Evolutionary conservation across 2,113 vertebrate genomes (phyloP).

Genomic region (Aptenodytes forsteri): DNA sequence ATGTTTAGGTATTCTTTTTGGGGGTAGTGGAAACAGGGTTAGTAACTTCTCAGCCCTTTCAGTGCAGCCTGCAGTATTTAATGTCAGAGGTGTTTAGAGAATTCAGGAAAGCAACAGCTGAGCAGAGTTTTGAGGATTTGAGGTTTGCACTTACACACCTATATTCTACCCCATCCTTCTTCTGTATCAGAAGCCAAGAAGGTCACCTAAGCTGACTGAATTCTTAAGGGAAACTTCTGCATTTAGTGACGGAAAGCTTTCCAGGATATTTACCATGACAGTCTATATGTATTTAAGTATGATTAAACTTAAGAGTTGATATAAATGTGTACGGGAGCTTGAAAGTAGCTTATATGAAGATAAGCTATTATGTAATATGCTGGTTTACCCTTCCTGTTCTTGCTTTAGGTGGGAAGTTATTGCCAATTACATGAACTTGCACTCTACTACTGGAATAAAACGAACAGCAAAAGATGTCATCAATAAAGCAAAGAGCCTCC

Average conservation of each 20-base stretch:
- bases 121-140: background rate
- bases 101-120: background rate
- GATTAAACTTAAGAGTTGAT: background rate
- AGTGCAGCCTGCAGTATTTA: background rate
- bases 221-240: background rate
- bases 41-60: background rate
- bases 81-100: background rate
- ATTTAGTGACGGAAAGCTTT: background rate
- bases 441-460: conserved; percentile 89
- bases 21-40: background rate
- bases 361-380: background rate
- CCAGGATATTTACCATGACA: background rate
- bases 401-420: conserved; percentile 94
- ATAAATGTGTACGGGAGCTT: background rate
- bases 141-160: background rate
- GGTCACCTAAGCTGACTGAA: background rate
- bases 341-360: background rate
- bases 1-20: background rate
- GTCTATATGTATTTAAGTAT: background rate
- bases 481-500: conserved; percentile 96
- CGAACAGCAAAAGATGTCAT: conserved; percentile 97
- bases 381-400: background rate
- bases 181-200: background rate
- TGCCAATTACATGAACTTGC: conserved; percentile 97
- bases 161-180: background rate